Evolutionary conservation across 2,113 vertebrate species (phyloP).

Genomic region (Reinhardtius hippoglossoides): DNA sequence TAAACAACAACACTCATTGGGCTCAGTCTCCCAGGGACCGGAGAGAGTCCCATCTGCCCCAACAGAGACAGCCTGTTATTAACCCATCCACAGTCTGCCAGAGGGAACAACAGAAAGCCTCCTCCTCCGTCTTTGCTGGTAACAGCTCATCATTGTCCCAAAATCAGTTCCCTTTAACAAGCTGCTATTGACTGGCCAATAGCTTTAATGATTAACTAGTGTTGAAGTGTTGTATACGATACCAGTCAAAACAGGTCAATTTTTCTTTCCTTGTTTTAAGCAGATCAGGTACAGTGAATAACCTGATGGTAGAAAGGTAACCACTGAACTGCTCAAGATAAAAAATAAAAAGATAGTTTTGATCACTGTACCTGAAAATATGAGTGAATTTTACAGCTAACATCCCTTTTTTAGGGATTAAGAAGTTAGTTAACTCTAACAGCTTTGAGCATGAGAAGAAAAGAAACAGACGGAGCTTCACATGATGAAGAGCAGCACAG

Average conservation of each 20-base stretch:
- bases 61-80: constrained; percentile 71
- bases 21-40: constrained; percentile 41
- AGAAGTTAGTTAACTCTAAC: no score
- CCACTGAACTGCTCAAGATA: not conserved
- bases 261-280: not conserved
- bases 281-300: not conserved
- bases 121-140: constrained; percentile 45
- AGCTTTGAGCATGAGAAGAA: not conserved
- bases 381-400: not conserved
- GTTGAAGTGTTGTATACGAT: constrained; percentile 26
- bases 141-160: constrained; percentile 56
- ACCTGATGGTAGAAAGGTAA: not conserved
- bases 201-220: constrained; percentile 37
- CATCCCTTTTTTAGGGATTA: not conserved
- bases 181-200: constrained; percentile 54
- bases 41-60: constrained; percentile 74
- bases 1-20: constrained; percentile 56
- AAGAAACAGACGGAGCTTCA: not conserved
- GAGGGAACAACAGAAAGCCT: constrained; percentile 60
- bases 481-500: not conserved
- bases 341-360: no score
- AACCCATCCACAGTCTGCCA: constrained; percentile 63
- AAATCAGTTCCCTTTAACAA: constrained; percentile 61
- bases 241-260: not conserved
- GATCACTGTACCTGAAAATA: no score